Evolutionary conservation across 2,113 vertebrate species (phyloP), one percentile per base, ranked within the genome.

Genomic region (Dascyllus trimaculatus): DNA sequence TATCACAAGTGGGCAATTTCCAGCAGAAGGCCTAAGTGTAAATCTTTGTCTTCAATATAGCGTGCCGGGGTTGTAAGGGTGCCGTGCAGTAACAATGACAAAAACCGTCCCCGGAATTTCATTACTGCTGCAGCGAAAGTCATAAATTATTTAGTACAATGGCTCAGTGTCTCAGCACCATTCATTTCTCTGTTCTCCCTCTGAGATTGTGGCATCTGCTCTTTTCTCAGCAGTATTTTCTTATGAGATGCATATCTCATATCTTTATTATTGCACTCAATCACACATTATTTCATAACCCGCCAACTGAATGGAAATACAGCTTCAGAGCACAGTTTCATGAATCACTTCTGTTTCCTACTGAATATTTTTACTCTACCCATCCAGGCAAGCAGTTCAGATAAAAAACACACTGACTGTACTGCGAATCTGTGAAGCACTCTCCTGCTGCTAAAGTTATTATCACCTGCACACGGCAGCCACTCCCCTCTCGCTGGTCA

Each of bases 141-240:
- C 85, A 93, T 94, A 88, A 86, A 93, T 93, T 89, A 94, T 94
- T 92, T 90, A 93, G 82, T 26, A 77, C 54, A 78, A 72, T 70
- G 81, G 84, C 90, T 91, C 83, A 80, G 82, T 88, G 89, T 90
- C 87, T 89, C 67, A 71, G 81, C 80, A 74, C 69, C 81, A 73
- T 84, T 89, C 80, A 80, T 81, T 81, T 76, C 65, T 90, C 76
- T 74, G 40, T 78, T 80, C 79, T 86, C 62, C 82, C 86, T 81
- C 78, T 21, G 76, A 85, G 85, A 86, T 78, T 45, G 40, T 61
- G 62, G 69, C 80, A 82, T 85, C 72, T 86, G 80, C 71, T 86
- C 81, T 71, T 71, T 64, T 72, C 82, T 84, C 73, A 70, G 19
- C 32, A 65, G 65, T 65, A 60, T 69, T 80, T 78, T 56, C 46